Evolutionary conservation across 2,888 invertebrate species (phyloP), one percentile per base, ranked within the genome.

Genomic region (Tuberolachnus salignus): DNA sequence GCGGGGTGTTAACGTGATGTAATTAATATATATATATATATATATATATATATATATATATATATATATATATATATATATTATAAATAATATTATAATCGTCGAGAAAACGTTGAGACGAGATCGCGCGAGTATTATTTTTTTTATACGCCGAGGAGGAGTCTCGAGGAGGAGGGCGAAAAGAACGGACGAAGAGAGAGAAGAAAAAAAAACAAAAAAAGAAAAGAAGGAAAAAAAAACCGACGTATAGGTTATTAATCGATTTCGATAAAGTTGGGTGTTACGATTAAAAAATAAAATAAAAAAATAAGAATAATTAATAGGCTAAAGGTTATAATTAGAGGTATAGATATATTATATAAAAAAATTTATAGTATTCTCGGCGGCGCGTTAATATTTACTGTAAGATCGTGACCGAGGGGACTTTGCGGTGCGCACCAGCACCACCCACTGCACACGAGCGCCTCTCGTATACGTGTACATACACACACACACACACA

Each of bases 251-350:
- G 59, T 78, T 78, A 78, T 78, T 78, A 78, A 78, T 78, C 78
- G 78, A 78, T 78, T 78, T 69, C 78, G 78, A 78, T 78, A 78
- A 61, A 67, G 78, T 51, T 78, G 78, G 78, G 78, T 78, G 78
- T 78, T 78, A 78, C 78, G 78, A 78, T 78, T 78, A 78, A 69
- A 78, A 75, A 42, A 49, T 69, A 78, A 59, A 78, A 78, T 78
- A 78, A 78, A 34, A 78, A 78, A 75, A 42, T 59, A 78, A 78
- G 69, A 78, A 78, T 78, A 78, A 78, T 78, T 78, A 78, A 78
- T 78, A 78, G 78, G 67, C 78, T 69, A 78, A 78, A 78, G 78
- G 78, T 78, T 78, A 78, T 78, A 78, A 78, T 78, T 78, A 78
- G 69, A 69, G 78, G 59, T 67, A 57, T 64, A 64, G n/a, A n/a